Percentiles rank a stretch among this genome's conserved stretches.
Conservation (phyloP, 2,797 vertebrate species). For the Craterocephalus amniculus region DNA sequence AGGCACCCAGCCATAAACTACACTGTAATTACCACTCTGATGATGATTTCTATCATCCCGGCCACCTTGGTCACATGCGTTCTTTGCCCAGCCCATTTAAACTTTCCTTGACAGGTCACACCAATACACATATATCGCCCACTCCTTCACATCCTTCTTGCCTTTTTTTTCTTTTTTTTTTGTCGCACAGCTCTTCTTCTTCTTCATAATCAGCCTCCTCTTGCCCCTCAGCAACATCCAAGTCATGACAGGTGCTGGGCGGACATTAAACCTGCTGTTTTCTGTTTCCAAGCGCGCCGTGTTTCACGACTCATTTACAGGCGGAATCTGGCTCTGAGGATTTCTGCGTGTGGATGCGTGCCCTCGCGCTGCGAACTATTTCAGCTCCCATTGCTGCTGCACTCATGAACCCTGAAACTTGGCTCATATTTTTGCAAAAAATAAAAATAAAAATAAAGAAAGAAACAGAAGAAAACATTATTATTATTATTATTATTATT, state of each 20-base stretch:
- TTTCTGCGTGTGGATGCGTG: slow-evolving; percentile 35
- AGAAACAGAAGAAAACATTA: too few relatives aligned
- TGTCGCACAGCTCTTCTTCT: neutral
- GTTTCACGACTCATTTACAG: slow-evolving; percentile 61
- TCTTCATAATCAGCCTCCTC: neutral
- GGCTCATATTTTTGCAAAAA: neutral
- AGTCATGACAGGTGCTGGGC: slow-evolving; percentile 60
- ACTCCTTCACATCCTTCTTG: slow-evolving; percentile 24
- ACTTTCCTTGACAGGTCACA: slow-evolving; percentile 59
- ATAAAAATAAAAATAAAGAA: neutral
- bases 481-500: neutral
- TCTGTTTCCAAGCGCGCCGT: slow-evolving; percentile 42
- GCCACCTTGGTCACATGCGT: slow-evolving; percentile 61
- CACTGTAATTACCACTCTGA: slow-evolving; percentile 67
- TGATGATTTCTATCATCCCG: slow-evolving; percentile 67
- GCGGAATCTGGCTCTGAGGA: slow-evolving; percentile 40
- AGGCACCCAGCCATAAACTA: slow-evolving; percentile 80
- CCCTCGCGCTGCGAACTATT: slow-evolving; percentile 32
- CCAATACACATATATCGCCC: slow-evolving; percentile 36
- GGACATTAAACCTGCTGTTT: slow-evolving; percentile 66
- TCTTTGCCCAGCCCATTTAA: slow-evolving; percentile 65
- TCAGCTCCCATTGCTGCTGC: slow-evolving; percentile 41
- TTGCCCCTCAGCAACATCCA: slow-evolving; percentile 40
- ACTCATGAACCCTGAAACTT: neutral
- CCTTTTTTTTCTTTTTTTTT: neutral